Evolutionary conservation across 2,113 vertebrate genomes (phyloP), one percentile per base, ranked within the genome.

Genomic region (Cynopterus brachyotis): DNA sequence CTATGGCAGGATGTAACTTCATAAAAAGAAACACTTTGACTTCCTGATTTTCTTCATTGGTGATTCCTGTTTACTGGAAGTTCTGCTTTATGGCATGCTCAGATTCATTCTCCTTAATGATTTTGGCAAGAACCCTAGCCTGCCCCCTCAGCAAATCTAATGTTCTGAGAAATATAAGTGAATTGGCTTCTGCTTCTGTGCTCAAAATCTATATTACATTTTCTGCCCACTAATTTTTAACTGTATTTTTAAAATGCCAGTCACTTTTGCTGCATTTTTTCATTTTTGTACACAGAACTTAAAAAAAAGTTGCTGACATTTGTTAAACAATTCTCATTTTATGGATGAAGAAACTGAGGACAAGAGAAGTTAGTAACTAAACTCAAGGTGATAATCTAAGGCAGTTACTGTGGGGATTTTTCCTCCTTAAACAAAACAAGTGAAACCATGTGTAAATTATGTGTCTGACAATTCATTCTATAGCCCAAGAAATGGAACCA

Each of bases 31-130:
- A 98, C 97, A 96, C 95, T 83, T 96, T 79, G 93, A 64, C 96
- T 98, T 98, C 98, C 97, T 98, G 97, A 97, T 97, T 97, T 97
- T 96, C 97, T 97, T 96, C 95, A 97, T 96, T 90, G 96, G 86
- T 96, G 83, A 96, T 97, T 97, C 95, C 98, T 97, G 95, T 98
- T 97, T 98, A 97, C 97, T 95, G 66, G 95, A 96, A 89, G 72
- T 70, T 96, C 78, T 91, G 69, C 91, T 83, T 96, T 90, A 94
- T 96, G 89, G 42, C 89, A 75, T 91, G 60, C 86, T 92, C 82
- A 87, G 81, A 95, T 89, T 91, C 26, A 70, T 84, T 97, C 45
- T 94, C 57, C 73, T 94, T 94, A 92, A 96, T 85, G 91, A 87
- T 95, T 95, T 93, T 96, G 94, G 93, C 93, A 96, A 95, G 83